A percentile compares a stretch with the other conserved stretches of the same genome.
Evolutionary conservation across 1,140 invertebrate genomes (phyloP).

Genomic region (Sinonovacula constricta): DNA sequence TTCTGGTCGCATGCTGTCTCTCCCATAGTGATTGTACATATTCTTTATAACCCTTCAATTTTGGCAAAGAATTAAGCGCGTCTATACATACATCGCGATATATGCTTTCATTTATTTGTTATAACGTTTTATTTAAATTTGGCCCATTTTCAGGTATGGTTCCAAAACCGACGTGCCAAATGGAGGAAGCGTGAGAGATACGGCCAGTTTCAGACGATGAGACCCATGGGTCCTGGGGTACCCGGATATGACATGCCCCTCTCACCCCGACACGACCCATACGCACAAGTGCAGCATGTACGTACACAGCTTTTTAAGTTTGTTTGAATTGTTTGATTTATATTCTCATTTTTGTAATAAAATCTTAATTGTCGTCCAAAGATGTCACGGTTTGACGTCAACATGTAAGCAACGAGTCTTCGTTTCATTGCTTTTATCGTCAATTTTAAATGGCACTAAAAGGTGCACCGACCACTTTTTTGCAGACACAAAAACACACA

Average conservation of each 20-base stretch:
- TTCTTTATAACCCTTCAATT: no score
- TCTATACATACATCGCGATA: no score
- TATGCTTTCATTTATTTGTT: no score
- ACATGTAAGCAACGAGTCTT: neutral
- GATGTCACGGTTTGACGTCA: neutral
- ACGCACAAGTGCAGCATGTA: neutral
- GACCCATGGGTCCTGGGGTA: constrained; percentile 66
- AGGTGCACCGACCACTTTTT: no score
- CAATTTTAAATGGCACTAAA: no score
- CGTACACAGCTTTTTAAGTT: neutral
- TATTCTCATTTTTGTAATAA: neutral
- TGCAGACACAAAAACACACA: no score
- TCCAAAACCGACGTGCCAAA: constrained; percentile 98
- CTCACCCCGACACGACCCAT: constrained; percentile 22
- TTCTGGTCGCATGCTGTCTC: no score
- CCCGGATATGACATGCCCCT: constrained; percentile 67
- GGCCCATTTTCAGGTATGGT: constrained; percentile 96
- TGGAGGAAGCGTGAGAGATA: constrained; percentile 89
- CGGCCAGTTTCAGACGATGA: constrained; percentile 72
- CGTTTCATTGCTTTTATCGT: no score
- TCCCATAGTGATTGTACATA: no score
- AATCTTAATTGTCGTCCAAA: neutral
- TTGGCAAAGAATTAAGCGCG: no score
- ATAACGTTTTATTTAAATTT: no score
- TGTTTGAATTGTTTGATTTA: neutral